Evolutionary conservation across 2,113 vertebrate genomes (phyloP).

Genomic region (Ailuropoda melanoleuca): DNA sequence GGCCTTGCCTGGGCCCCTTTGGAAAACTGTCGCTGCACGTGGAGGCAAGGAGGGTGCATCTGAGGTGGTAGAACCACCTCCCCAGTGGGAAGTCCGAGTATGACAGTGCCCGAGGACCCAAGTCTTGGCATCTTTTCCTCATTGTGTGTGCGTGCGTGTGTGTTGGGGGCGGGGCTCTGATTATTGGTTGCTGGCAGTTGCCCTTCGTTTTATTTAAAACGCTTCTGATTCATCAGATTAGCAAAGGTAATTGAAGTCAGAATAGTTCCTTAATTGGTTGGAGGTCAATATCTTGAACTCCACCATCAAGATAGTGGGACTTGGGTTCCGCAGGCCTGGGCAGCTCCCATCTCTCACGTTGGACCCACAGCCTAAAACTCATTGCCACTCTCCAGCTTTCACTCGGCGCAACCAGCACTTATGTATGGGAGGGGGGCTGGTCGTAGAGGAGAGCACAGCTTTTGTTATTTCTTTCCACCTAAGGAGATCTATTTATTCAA

Average conservation of each 20-base stretch:
- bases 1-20: background rate
- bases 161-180: background rate
- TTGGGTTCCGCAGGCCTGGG: background rate
- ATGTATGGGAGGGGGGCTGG: accelerated
- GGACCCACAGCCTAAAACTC: background rate
- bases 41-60: background rate
- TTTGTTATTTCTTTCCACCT: background rate
- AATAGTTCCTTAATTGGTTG: background rate
- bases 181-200: background rate
- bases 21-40: background rate
- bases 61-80: too few relatives aligned
- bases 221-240: background rate
- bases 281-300: background rate
- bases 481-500: background rate
- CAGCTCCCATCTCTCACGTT: background rate
- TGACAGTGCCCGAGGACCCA: background rate
- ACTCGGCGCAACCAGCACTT: background rate
- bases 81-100: background rate
- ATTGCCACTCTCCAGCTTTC: accelerated
- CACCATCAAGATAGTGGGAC: too few relatives aligned
- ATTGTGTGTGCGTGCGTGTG: accelerated
- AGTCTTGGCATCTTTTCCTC: background rate
- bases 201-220: background rate
- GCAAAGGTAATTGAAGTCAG: background rate
- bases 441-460: background rate